Base-by-base conservation (phyloP, 2,797 vertebrate genomes). In the Anniella stebbinsi region DNA sequence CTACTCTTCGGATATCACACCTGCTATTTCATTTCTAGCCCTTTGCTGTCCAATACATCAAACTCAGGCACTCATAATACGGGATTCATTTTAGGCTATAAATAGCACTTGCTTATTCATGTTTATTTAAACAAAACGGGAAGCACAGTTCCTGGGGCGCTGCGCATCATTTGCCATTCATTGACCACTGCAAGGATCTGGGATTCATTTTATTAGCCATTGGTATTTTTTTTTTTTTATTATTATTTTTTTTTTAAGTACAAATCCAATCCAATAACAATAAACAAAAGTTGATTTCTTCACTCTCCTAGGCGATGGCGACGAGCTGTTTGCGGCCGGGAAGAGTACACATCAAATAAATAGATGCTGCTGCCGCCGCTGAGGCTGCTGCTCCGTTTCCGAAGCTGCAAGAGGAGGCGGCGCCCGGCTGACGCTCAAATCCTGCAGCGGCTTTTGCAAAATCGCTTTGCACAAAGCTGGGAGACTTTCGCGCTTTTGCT, bases 1-100 rank as follows among this genome's bases (percentile, higher is more conserved):
- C 86, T 91, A 88, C 91, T 72, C 36, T 70, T 0, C 91, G 91
- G 92, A 90, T 94, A 88, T 89, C 92, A 95, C 73, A 93, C 93
- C 89, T 90, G 89, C 94, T 96, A 94, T 95, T 97, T 96, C 96
- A 94, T 95, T 97, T 96, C 96, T 96, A 95, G 95, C 95, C 77
- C 86, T 88, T 1, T 3, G 94, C 92, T 28, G 91, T 91, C 91
- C 94, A 92, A 93, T 92, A 91, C 1, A 23, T 78, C 13, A 33
- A 1, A 33, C 36, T 54, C 30, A 66, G 86, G 88, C 92, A 88
- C 28, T 84, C 80, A 90, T 92, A 93, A 90, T 89, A 93, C 15
- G 0, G 66, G 92, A 93, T 90, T n/a, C 89, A 87, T 82, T 91
- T 93, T 93, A 91, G 88, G 66, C 91, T 90, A 95, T 93, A 95